Evolutionary conservation across 2,113 vertebrate species (phyloP).

Genomic region (Camelus dromedarius): DNA sequence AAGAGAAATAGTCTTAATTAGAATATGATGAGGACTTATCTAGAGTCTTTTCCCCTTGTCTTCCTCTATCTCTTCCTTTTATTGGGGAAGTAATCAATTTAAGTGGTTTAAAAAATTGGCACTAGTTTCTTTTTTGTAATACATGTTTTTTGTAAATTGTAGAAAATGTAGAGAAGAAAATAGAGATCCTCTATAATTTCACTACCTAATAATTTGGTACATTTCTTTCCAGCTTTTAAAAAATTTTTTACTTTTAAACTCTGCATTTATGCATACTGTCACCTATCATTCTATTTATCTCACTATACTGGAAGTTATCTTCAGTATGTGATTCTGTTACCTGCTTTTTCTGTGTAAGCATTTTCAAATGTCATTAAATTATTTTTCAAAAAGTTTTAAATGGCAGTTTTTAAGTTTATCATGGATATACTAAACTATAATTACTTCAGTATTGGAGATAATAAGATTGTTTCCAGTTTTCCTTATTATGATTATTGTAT

Average conservation of each 20-base stretch:
- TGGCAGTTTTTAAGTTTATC: neutral
- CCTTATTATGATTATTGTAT: neutral
- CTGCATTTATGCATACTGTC: neutral
- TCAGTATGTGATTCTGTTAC: neutral
- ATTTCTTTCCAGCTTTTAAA: neutral
- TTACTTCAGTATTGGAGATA: neutral
- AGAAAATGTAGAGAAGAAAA: constrained; percentile 40
- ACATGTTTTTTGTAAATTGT: neutral
- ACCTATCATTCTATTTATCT: neutral
- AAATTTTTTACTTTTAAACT: constrained; percentile 35
- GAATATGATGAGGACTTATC: neutral
- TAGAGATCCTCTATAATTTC: neutral
- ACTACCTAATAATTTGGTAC: neutral
- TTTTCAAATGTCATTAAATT: constrained; percentile 13
- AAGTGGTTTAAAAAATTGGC: constrained; percentile 41
- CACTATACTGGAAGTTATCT: neutral
- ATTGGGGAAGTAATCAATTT: neutral
- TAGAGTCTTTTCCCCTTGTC: neutral
- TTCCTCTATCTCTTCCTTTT: neutral
- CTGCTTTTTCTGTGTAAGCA: constrained; percentile 22
- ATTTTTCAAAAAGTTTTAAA: constrained; percentile 22
- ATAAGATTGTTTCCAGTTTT: neutral
- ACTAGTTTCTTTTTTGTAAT: constrained; percentile 29
- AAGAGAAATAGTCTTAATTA: constrained; percentile 9
- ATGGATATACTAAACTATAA: neutral